A percentile compares a stretch with the other conserved stretches of the same genome.
Evolutionary conservation across 2,113 vertebrate genomes (phyloP).

Genomic region (Melanerpes aurifrons): DNA sequence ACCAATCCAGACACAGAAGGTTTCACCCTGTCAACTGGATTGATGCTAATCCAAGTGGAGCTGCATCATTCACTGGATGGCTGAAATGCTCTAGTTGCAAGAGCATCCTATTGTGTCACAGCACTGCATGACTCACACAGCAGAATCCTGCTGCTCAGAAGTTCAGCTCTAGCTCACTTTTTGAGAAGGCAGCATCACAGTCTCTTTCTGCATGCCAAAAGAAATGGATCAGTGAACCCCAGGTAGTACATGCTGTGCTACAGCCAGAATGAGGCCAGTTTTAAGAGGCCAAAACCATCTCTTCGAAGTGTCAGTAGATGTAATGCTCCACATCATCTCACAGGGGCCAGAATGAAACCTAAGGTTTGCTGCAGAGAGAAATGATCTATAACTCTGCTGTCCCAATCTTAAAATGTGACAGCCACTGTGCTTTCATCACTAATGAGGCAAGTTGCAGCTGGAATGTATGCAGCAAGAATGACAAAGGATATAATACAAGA

Average conservation of each 20-base stretch:
- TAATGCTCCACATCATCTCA: not conserved
- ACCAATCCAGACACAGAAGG: not conserved
- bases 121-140: not conserved
- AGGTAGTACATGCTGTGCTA: not conserved
- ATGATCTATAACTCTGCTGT: not conserved
- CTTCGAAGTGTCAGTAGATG: not conserved
- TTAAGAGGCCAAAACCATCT: conserved; percentile 34
- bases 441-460: not conserved
- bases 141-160: not conserved
- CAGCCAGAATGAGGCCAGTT: conserved; percentile 1
- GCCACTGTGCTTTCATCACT: not conserved
- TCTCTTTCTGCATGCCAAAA: not conserved
- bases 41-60: not conserved
- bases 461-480: not conserved
- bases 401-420: not conserved
- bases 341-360: not conserved
- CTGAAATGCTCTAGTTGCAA: not conserved
- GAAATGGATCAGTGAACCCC: not conserved
- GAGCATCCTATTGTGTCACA: not conserved
- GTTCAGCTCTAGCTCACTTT: not conserved
- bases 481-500: not conserved
- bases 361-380: not conserved
- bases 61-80: not conserved
- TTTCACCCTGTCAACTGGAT: not conserved
- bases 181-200: not conserved